These are phyloP conservation scores for Dipodomys merriami DNA, from an alignment of 2,113 vertebrate species.

Conservation along the genomic window DNA sequence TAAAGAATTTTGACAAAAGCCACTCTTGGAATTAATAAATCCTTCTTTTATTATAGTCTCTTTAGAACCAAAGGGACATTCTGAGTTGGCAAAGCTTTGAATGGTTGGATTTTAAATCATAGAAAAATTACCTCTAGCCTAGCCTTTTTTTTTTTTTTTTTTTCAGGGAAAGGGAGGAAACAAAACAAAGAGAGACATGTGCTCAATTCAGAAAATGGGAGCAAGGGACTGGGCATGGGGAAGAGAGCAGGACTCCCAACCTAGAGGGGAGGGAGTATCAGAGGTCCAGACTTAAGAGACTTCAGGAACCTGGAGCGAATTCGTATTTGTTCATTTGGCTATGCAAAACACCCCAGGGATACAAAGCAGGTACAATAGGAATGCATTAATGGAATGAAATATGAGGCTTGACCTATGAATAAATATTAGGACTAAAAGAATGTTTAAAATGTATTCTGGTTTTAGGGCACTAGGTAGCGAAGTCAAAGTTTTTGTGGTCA, in stretches of 20 bases:
- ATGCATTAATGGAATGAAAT: constrained; percentile 81
- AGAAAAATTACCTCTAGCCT: constrained; percentile 6
- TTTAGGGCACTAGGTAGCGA: constrained; percentile 78
- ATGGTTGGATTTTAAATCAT: constrained; percentile 53
- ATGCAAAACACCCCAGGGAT: constrained; percentile 77
- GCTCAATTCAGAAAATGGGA: background rate
- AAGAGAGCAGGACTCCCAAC: background rate
- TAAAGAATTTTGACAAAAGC: constrained; percentile 40
- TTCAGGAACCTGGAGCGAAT: constrained; percentile 55
- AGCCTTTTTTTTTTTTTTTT: constrained; percentile 21
- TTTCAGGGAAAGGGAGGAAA: background rate
- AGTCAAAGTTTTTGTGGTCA: constrained; percentile 64
- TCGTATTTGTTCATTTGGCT: constrained; percentile 76
- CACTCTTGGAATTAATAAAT: background rate
- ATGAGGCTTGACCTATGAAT: constrained; percentile 80
- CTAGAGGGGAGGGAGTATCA: background rate
- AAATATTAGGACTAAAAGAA: constrained; percentile 72
- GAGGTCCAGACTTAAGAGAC: constrained; percentile 48
- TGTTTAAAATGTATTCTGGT: constrained; percentile 75
- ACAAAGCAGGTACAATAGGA: constrained; percentile 76
- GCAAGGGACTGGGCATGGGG: rapidly evolving
- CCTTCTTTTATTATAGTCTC: constrained; percentile 18
- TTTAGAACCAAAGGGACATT: background rate
- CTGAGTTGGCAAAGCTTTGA: background rate
- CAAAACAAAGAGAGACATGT: constrained; percentile 28